Evolutionary conservation across 1,140 invertebrate genomes (phyloP).

Genomic region (Microplitis demolitor): DNA sequence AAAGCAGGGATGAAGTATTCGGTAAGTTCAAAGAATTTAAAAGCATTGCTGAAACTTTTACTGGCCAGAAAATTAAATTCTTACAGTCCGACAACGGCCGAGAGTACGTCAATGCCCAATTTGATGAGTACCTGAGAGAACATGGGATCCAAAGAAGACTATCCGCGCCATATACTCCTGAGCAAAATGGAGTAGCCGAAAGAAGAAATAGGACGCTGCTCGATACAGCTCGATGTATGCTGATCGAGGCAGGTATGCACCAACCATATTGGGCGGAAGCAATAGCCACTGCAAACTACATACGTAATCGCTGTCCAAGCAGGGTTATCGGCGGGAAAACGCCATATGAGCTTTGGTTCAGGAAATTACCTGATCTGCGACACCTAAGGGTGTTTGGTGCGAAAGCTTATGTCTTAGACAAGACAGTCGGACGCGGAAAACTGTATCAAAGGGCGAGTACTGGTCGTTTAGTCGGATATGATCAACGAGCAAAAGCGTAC

Average conservation of each 20-base stretch:
- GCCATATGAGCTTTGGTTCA: background rate
- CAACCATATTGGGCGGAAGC: background rate
- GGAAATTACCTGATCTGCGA: no score
- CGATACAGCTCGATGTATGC: constrained; percentile 26
- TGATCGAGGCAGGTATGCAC: background rate
- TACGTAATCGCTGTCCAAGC: background rate
- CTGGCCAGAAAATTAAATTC: constrained; percentile 38
- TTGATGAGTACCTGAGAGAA: constrained; percentile 35
- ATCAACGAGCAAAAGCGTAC: no score
- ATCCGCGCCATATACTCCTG: constrained; percentile 39
- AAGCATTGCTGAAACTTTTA: constrained; percentile 44
- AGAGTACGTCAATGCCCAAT: constrained; percentile 46
- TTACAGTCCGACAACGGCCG: constrained; percentile 54
- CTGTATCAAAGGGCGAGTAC: no score
- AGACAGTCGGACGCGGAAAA: no score
- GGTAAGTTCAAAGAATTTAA: constrained; percentile 47
- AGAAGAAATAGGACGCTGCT: constrained; percentile 33
- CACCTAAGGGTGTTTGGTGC: no score
- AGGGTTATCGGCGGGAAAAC: background rate
- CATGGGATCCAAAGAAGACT: constrained; percentile 31
- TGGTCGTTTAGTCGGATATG: no score
- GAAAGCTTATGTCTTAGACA: no score
- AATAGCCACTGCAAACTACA: background rate
- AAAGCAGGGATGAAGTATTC: constrained; percentile 38
- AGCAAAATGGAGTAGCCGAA: constrained; percentile 48